Base-by-base conservation (phyloP, 2,113 vertebrate genomes). In the human (Homo sapiens) region DNA sequence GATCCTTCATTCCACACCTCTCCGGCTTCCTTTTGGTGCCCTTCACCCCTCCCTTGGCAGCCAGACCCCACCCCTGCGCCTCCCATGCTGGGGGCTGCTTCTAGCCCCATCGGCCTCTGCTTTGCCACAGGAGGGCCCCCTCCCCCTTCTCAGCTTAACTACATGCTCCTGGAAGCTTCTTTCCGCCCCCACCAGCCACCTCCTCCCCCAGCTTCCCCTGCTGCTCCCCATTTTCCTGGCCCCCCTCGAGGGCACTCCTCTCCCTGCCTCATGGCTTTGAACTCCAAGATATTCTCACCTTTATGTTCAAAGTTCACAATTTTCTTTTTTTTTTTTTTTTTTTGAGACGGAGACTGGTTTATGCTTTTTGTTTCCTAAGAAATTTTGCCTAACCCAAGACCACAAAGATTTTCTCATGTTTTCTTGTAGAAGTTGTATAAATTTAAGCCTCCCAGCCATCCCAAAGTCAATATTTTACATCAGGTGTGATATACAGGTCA, bases 261-360 rank as follows among this genome's bases (percentile, higher is more conserved):
- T 18, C 66, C 35, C 66, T 50, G 52, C 45, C 35, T 50, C 50
- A 8, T 23, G 12, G 40, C 50, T n/a, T n/a, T 18, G 84, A 61
- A 45, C 25, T 8, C n/a, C n/a, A 1, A 3, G 5, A 64, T 30
- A 0, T 20, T 2, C 16, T 48, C n/a, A 6, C 16, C 73, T 73
- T 40, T 4, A 23, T 43, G 52, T 52, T 35, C 43, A 35, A 52
- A 40, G n/a, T 40, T 68, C 35, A 3, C 13, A 18, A 48, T 23
- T 73, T 61, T 48, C 8, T 76, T 72, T 57, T 66, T 25, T 9
- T 45, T 73, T 45, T 72, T 20, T 48, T 64, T 64, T 61, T 61
- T 52, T 55, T 55, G 52, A 55, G 52, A 55, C 6, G 52, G 18
- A 55, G 52, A 55, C 52, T 55, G n/a, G n/a, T 73, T 73, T 73